Conservation (phyloP, 2,888 invertebrate genomes). For the Sympetrum striolatum region DNA sequence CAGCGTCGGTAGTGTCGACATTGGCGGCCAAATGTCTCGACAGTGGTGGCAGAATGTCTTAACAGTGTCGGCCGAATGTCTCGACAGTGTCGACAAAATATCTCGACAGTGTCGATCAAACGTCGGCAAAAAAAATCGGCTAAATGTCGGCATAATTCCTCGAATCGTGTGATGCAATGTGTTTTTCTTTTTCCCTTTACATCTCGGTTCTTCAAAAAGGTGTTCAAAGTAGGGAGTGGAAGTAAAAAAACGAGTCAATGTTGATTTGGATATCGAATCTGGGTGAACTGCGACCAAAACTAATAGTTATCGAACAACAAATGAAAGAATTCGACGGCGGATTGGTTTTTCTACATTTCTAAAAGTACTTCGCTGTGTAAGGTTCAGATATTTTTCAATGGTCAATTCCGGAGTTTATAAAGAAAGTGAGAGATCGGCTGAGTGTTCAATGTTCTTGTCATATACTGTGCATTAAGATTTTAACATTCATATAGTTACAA, state of each 20-base stretch:
- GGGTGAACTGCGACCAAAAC: neutral
- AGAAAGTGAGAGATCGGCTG: neutral
- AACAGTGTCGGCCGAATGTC: no score
- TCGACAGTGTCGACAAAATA: no score
- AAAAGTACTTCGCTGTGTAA: slow-evolving; percentile 12
- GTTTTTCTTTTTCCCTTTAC: no score
- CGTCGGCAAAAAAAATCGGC: no score
- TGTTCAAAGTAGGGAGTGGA: no score
- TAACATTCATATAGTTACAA: neutral
- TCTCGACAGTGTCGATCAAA: no score
- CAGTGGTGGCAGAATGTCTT: no score
- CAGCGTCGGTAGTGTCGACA: no score
- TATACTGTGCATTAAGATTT: neutral
- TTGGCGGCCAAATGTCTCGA: no score
- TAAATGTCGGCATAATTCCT: no score
- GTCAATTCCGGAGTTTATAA: neutral
- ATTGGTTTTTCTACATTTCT: slow-evolving; percentile 38
- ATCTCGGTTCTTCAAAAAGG: no score
- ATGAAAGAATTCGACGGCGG: neutral
- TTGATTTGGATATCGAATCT: neutral
- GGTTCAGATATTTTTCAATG: neutral
- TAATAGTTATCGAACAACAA: neutral
- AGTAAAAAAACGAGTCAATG: neutral
- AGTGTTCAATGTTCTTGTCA: neutral
- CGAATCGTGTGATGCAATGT: no score